A percentile compares a stretch with the other conserved stretches of the same genome.
Conservation (phyloP, 1,140 invertebrate genomes). For the Notospermus geniculatus region DNA sequence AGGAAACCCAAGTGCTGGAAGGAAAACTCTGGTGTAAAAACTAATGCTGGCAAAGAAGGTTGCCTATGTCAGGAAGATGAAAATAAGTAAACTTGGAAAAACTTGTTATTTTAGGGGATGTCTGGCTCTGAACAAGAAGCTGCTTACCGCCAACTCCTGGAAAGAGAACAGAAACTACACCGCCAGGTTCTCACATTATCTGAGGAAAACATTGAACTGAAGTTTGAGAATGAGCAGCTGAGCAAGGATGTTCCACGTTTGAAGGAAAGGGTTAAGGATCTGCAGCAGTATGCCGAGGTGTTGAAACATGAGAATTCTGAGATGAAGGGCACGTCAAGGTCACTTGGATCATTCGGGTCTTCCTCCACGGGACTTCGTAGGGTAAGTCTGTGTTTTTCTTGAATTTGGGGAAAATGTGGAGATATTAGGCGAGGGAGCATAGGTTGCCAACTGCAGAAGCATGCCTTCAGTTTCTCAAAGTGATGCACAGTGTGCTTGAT, state of each 20-base stretch:
- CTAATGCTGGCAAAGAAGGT: too few relatives aligned
- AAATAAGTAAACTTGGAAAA: too few relatives aligned
- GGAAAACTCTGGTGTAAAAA: background rate
- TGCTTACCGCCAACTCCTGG: slow-evolving; percentile 45
- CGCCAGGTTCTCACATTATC: slow-evolving; percentile 63
- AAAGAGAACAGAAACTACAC: slow-evolving; percentile 61
- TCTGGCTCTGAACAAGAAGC: background rate
- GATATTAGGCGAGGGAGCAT: background rate
- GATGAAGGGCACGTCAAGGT: slow-evolving; percentile 37
- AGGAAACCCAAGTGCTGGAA: background rate
- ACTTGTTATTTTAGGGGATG: background rate
- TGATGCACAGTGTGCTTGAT: background rate
- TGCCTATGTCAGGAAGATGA: too few relatives aligned
- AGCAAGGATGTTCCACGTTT: slow-evolving; percentile 62
- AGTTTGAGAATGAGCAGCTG: slow-evolving; percentile 63
- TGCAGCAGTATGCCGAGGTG: slow-evolving; percentile 54
- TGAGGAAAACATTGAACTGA: slow-evolving; percentile 66
- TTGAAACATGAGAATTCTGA: slow-evolving; percentile 54
- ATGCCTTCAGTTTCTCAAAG: background rate
- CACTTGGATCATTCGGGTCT: slow-evolving; percentile 23
- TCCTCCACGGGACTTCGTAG: slow-evolving; percentile 40
- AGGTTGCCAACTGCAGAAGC: too few relatives aligned
- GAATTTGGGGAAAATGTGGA: background rate
- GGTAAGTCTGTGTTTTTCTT: slow-evolving; percentile 32
- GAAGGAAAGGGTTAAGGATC: slow-evolving; percentile 54